Base-by-base conservation (phyloP, 2,113 vertebrate genomes). In the Cyprinodon brontotheroides region DNA sequence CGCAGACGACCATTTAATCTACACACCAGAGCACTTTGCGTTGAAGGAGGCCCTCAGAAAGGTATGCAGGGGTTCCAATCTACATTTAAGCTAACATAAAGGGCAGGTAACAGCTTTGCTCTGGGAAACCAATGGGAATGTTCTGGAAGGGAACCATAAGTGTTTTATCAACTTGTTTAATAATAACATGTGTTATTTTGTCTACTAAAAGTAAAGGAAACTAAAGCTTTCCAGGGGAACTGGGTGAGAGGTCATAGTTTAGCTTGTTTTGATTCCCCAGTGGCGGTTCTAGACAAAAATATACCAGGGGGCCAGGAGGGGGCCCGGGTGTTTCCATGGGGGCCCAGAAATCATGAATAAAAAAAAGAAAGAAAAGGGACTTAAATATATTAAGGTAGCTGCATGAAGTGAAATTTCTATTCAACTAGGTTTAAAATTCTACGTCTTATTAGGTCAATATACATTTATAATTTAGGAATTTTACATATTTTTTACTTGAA, bases 31-130 rank as follows among this genome's bases (percentile, higher is more conserved):
- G 78, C 91, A 94, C 72, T 83, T 77, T 77, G 87, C 92, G 3
- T 45, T 94, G 59, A 90, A 94, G 77, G 86, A 86, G 38, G 89
- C 91, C 22, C 92, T 95, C 67, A 86, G 86, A 77, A 96, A 95
- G 94, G 94, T 95, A 96, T 4, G 53, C 45, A 22, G 29, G 3
- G 29, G 4, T 29, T 65, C 70, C 72, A 68, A 70, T 57, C 0
- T 2, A 4, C 20, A 20, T 40, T 13, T 14, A 12, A 14, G 13
- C 3, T 61, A 38, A 9, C 17, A 14, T 29, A 40, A 45, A 36
- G 4, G 3, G 17, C 50, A 20, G 17, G 15, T 1, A 22, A n/a
- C 2, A 29, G 29, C 3, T 12, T 11, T 45, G n/a, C 12, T 12
- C 6, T 29, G 8, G 9, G 11, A 57, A 3, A 57, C 17, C 3